These are phyloP conservation scores for Thyatira batis DNA, from an alignment of 2,888 invertebrate genomes.

Conservation along the genomic window DNA sequence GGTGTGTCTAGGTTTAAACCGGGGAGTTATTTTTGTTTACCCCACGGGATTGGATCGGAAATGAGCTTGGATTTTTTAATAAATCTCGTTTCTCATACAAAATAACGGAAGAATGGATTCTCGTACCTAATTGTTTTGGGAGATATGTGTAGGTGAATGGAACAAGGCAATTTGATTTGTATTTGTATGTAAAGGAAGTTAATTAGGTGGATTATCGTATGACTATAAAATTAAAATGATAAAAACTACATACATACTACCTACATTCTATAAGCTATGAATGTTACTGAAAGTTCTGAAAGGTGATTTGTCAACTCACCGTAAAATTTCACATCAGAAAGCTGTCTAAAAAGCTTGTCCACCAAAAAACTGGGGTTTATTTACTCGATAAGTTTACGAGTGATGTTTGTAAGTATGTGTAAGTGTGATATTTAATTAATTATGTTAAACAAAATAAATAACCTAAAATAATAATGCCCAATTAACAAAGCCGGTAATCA, in stretches of 20 bases:
- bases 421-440: not conserved
- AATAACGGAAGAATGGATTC: not conserved
- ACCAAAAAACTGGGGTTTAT: too few species aligned
- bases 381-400: too few species aligned
- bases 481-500: not conserved
- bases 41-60: slow-evolving; percentile 6
- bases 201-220: too few species aligned
- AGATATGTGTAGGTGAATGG: not conserved
- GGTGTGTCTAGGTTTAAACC: slow-evolving; percentile 17
- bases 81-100: not conserved
- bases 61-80: not conserved
- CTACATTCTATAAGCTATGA: slow-evolving; percentile 37
- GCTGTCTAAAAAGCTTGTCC: too few species aligned
- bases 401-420: too few species aligned
- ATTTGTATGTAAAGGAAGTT: too few species aligned
- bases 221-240: too few species aligned
- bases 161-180: not conserved
- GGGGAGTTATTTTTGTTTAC: slow-evolving; percentile 28
- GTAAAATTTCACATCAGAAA: slow-evolving; percentile 45
- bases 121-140: not conserved
- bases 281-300: slow-evolving; percentile 44
- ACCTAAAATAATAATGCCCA: not conserved
- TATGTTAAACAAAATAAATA: not conserved
- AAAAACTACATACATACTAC: too few species aligned
- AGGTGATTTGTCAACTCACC: slow-evolving; percentile 60